Conservation (phyloP, 2,113 vertebrate species). For the Enhydra lutris region DNA sequence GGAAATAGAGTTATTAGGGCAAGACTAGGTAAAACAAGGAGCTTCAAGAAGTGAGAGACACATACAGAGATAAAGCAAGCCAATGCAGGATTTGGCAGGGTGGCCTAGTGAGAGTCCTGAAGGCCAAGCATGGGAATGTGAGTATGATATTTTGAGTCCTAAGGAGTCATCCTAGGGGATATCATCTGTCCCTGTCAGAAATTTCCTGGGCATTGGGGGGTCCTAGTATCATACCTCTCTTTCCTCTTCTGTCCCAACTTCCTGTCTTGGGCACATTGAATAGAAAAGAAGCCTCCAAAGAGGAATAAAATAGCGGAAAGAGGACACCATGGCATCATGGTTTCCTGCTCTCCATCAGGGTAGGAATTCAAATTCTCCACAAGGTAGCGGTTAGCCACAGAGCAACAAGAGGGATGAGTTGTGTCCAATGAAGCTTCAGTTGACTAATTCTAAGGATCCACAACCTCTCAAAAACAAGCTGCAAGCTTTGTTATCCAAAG, state of each 20-base stretch:
- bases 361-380: not conserved
- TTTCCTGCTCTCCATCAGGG: not conserved
- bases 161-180: not conserved
- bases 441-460: not conserved
- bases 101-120: not conserved
- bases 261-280: not conserved
- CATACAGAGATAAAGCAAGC: not conserved
- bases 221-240: not conserved
- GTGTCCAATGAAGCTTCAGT: not conserved
- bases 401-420: not conserved
- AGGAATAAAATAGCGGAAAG: not conserved
- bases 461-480: not conserved
- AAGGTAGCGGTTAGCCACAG: not conserved
- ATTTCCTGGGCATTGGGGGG: not conserved
- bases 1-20: not conserved
- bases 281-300: not conserved
- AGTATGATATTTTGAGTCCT: not conserved
- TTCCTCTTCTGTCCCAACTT: not conserved
- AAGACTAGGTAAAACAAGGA: not conserved
- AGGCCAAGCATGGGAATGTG: not conserved
- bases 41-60: not conserved
- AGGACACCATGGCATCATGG: not conserved
- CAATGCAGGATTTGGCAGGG: not conserved
- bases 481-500: not conserved
- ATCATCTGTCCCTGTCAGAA: not conserved